A percentile compares a stretch with the other conserved stretches of the same genome.
These are phyloP conservation scores for Rhabdomys pumilio DNA, from an alignment of 2,797 vertebrate species.

Conservation along the genomic window DNA sequence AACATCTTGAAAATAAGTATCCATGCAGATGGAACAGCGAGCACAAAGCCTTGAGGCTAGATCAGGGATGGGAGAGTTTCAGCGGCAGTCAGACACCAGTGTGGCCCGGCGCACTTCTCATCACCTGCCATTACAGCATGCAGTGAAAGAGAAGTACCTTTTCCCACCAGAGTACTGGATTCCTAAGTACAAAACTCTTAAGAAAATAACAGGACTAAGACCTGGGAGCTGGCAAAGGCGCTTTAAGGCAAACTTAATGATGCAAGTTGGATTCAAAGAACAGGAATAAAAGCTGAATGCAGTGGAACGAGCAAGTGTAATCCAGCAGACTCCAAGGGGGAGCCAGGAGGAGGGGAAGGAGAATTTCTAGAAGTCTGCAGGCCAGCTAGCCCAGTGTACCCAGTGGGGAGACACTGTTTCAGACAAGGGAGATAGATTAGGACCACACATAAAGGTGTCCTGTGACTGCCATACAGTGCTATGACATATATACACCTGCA, in stretches of 20 bases:
- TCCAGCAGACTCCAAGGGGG: too few relatives aligned
- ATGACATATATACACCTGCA: neutral
- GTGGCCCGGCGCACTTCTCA: neutral
- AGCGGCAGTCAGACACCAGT: neutral
- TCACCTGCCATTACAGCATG: neutral
- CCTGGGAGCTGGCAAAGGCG: too few relatives aligned
- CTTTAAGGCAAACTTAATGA: neutral
- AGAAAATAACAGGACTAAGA: neutral
- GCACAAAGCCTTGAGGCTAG: neutral
- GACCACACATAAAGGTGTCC: neutral
- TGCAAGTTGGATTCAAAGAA: neutral
- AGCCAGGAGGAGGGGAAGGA: neutral
- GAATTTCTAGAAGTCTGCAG: neutral
- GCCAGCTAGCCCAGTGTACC: too few relatives aligned
- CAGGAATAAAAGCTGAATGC: neutral
- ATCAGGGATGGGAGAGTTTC: neutral
- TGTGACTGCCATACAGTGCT: neutral
- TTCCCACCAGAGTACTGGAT: neutral
- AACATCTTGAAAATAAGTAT: conserved; percentile 13
- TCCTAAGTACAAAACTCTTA: neutral
- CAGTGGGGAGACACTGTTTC: neutral
- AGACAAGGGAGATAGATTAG: neutral
- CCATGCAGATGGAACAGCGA: neutral
- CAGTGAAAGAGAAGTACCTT: neutral
- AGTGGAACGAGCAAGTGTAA: neutral